Evolutionary conservation across 2,888 invertebrate species (phyloP).

Genomic region (Bellardia bayeri): DNA sequence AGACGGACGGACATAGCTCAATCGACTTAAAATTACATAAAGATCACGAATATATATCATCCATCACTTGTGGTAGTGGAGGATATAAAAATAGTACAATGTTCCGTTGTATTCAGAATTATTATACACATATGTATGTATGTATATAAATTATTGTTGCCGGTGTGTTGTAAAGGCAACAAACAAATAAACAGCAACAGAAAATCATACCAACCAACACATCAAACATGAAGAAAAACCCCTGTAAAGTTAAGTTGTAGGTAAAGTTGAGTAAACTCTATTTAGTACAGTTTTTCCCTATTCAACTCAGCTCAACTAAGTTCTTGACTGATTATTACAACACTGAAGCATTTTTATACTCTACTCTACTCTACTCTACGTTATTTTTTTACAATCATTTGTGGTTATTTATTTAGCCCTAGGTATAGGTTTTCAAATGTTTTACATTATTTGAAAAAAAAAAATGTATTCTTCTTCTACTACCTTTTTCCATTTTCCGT

Average conservation of each 20-base stretch:
- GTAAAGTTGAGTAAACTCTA: slow-evolving; percentile 62
- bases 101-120: slow-evolving; percentile 37
- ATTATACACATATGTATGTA: not conserved
- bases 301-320: slow-evolving; percentile 20
- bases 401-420: slow-evolving; percentile 62
- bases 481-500: not conserved
- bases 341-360: slow-evolving; percentile 6
- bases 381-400: slow-evolving; percentile 29
- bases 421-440: slow-evolving; percentile 36
- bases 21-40: too few relatives aligned
- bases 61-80: too few relatives aligned
- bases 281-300: slow-evolving; percentile 54
- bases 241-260: slow-evolving; percentile 61
- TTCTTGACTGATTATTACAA: slow-evolving; percentile 49
- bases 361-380: not conserved
- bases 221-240: slow-evolving; percentile 26
- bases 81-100: slow-evolving; percentile 40
- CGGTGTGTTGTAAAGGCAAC: slow-evolving; percentile 15
- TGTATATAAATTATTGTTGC: slow-evolving; percentile 12
- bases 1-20: too few relatives aligned
- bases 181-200: too few relatives aligned
- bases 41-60: too few relatives aligned
- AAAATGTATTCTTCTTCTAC: slow-evolving; percentile 31
- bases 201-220: slow-evolving; percentile 2
- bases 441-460: slow-evolving; percentile 25